Base-by-base conservation (phyloP, 2,888 invertebrate genomes). In the Pyralis farinalis region DNA sequence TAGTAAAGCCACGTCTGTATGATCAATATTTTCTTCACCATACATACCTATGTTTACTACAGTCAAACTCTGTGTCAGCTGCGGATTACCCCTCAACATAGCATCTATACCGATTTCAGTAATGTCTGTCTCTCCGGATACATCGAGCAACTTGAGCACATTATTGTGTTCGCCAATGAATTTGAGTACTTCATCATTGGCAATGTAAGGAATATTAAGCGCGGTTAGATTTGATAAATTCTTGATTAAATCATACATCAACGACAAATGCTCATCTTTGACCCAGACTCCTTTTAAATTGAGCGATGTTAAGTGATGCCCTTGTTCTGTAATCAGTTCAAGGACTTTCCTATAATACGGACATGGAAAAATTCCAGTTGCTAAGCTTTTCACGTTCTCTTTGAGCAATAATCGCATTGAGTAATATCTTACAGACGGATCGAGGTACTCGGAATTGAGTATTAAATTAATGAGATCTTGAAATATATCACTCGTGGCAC, bases 241-340 rank as follows among this genome's bases (percentile, higher is more conserved):
- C 52, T 89, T 85, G 5, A 94, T 84, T 20, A 93, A 71, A 20
- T 91, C 83, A 46, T 91, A 91, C 80, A 94, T 86, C 7, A 92
- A 85, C 42, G 90, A 76, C 58, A 93, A 88, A 54, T 93, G 91
- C 49, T 94, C 93, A 37, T 93, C 93, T 69, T 93, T 92, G 30
- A 93, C 92, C 94, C 94, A 94, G 22, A 94, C 92, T 8, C 94
- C 94, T 80, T 93, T 94, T 42, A 94, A 75, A 72, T 94, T 93
- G 37, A 94, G 87, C 25, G 91, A 76, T 32, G 91, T 91, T 51
- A 94, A 61, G 21, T 93, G 92, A 5, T 82, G 89, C 5, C 94
- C 94, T 71, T 92, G 92, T 12, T 90, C 90, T 3, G 88, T 84
- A 56, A 94, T 92, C 48, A 92, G 90, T 71, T 92, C 91, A 57